A percentile compares a stretch with the other conserved stretches of the same genome.
Conservation (phyloP, 2,113 vertebrate species). For the Dolichallabes microphthalmus region DNA sequence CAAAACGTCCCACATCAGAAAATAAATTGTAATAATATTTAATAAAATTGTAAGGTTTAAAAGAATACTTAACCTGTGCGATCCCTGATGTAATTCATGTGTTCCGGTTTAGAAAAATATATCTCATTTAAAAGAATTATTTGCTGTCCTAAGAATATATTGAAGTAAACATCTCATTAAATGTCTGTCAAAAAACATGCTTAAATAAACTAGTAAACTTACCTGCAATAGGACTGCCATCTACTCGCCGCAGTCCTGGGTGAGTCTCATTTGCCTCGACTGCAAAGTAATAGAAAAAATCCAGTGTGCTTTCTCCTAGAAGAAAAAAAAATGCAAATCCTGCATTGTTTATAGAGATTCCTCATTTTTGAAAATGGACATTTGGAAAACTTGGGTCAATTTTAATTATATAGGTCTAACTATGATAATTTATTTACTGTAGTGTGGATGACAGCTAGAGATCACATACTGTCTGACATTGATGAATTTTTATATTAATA, state of each 20-base stretch:
- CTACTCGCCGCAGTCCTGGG: conserved; percentile 78
- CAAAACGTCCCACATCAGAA: too few species aligned
- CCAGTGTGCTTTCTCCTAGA: conserved; percentile 76
- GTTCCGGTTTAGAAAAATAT: too few species aligned
- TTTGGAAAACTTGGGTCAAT: too few species aligned
- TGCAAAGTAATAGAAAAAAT: conserved; percentile 85
- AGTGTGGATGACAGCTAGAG: background rate
- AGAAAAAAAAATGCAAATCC: background rate
- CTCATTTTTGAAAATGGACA: background rate
- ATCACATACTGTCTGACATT: background rate
- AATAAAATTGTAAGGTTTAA: too few species aligned
- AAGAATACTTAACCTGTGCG: too few species aligned
- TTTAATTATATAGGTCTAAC: background rate
- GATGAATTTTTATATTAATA: background rate
- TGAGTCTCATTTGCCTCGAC: conserved; percentile 75
- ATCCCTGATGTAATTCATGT: too few species aligned
- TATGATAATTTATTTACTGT: background rate
- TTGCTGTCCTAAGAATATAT: background rate
- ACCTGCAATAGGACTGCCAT: conserved; percentile 77
- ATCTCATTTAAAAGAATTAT: too few species aligned
- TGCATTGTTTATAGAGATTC: background rate
- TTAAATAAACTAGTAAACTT: conserved; percentile 56
- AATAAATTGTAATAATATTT: too few species aligned
- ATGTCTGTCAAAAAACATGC: background rate
- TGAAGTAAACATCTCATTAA: background rate